Conservation (phyloP, 1,140 invertebrate genomes). For the Sweltsa coloradensis region DNA sequence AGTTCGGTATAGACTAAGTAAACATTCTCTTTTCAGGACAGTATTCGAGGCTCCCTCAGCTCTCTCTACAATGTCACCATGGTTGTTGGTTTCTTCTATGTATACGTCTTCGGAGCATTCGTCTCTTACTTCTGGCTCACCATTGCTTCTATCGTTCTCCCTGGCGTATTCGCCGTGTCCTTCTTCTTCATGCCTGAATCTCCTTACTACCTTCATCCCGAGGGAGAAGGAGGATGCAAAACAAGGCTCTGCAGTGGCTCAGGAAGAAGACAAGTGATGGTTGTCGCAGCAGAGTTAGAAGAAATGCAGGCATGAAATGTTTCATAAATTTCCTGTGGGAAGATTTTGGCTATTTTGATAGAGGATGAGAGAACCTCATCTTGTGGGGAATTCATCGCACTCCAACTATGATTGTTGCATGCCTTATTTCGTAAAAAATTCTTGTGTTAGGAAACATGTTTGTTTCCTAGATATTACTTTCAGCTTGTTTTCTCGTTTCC, state of each 20-base stretch:
- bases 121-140: constrained; percentile 44
- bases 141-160: constrained; percentile 35
- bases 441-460: too few species aligned
- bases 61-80: constrained; percentile 25
- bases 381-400: too few species aligned
- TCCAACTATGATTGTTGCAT: too few species aligned
- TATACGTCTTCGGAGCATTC: constrained; percentile 63
- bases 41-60: constrained; percentile 33
- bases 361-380: not conserved
- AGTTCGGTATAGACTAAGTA: too few species aligned
- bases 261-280: constrained; percentile 9
- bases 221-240: constrained; percentile 28
- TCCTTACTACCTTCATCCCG: constrained; percentile 23
- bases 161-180: constrained; percentile 34
- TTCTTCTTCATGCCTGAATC: constrained; percentile 27
- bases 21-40: too few species aligned
- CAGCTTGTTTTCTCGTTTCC: too few species aligned
- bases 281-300: constrained; percentile 46
- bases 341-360: not conserved
- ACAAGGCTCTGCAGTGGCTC: constrained; percentile 11
- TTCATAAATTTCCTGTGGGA: not conserved
- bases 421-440: too few species aligned
- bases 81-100: constrained; percentile 56
- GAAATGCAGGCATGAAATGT: constrained; percentile 28
- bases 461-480: too few species aligned